These are phyloP conservation scores for Myrmecophaga tridactyla DNA, from an alignment of 2,113 vertebrate species.

Conservation along the genomic window DNA sequence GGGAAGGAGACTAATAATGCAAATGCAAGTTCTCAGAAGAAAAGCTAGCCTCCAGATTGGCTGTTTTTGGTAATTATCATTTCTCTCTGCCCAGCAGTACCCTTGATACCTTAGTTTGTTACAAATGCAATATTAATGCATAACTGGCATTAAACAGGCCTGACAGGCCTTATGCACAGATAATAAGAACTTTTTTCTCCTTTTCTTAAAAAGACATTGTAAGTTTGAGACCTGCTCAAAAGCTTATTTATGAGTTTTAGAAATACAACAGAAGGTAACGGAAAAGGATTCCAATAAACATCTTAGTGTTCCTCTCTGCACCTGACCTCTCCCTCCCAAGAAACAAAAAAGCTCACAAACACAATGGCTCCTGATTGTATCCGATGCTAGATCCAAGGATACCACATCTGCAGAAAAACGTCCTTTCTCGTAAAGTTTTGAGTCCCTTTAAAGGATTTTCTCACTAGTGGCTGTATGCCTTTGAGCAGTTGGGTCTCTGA, in stretches of 20 bases:
- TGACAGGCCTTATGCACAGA: conserved; percentile 55
- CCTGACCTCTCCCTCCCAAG: conserved; percentile 59
- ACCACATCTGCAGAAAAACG: conserved; percentile 69
- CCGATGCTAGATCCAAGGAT: conserved; percentile 38
- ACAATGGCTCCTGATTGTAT: conserved; percentile 80
- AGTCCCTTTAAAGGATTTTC: conserved; percentile 82
- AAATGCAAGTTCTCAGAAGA: conserved; percentile 34
- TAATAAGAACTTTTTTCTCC: conserved; percentile 51
- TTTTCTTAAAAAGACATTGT: conserved; percentile 78
- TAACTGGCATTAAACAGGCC: conserved; percentile 75
- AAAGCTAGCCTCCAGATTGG: not conserved
- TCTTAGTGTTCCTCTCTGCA: conserved; percentile 46
- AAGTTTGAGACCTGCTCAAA: conserved; percentile 94
- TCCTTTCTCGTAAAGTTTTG: conserved; percentile 75
- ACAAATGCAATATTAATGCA: conserved; percentile 64
- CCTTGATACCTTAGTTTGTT: conserved; percentile 24
- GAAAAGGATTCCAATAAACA: conserved; percentile 72
- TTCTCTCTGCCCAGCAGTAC: conserved; percentile 78
- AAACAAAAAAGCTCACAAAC: conserved; percentile 63
- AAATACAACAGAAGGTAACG: conserved; percentile 78
- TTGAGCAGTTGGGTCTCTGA: conserved; percentile 68
- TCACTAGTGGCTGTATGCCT: conserved; percentile 71
- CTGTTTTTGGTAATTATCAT: not conserved
- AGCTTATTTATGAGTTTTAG: conserved; percentile 76
- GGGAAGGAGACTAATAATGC: not conserved